Evolutionary conservation across 37 sponge, comb jelly and placozoan genomes (phyloP).

Genomic region (Oscarella lobularis): DNA sequence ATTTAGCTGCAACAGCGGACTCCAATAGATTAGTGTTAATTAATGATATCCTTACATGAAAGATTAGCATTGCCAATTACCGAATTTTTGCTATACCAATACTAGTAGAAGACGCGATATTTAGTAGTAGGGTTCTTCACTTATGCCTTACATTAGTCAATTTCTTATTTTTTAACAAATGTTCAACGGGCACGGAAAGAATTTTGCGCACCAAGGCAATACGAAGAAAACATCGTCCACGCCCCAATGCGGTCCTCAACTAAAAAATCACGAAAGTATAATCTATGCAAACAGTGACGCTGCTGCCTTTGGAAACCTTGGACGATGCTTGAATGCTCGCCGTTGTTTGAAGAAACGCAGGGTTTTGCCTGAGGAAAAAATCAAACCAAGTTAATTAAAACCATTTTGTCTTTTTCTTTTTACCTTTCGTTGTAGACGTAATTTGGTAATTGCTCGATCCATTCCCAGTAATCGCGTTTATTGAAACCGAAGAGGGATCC

Average conservation of each 20-base stretch:
- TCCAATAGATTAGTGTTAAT: background rate
- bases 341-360: constrained; percentile 28
- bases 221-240: constrained; percentile 56
- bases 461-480: constrained; percentile 63
- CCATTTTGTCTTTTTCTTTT: too few species aligned
- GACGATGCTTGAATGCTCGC: constrained; percentile 10
- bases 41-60: constrained; percentile 26
- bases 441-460: constrained; percentile 55
- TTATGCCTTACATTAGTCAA: constrained; percentile 10
- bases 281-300: too few species aligned
- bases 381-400: too few species aligned
- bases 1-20: constrained; percentile 9
- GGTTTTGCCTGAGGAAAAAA: constrained; percentile 48
- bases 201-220: constrained; percentile 40
- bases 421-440: constrained; percentile 40
- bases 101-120: constrained; percentile 12
- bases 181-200: constrained; percentile 60
- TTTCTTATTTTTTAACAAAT: constrained; percentile 33
- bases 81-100: constrained; percentile 40
- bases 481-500: constrained; percentile 57
- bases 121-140: background rate
- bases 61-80: constrained; percentile 23
- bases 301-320: too few species aligned
- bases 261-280: constrained; percentile 11
- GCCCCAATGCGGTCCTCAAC: constrained; percentile 19